phyloP scores from a whole-genome alignment of 2,797 vertebrate genomes.

The Gymnocypris eckloni region DNA sequence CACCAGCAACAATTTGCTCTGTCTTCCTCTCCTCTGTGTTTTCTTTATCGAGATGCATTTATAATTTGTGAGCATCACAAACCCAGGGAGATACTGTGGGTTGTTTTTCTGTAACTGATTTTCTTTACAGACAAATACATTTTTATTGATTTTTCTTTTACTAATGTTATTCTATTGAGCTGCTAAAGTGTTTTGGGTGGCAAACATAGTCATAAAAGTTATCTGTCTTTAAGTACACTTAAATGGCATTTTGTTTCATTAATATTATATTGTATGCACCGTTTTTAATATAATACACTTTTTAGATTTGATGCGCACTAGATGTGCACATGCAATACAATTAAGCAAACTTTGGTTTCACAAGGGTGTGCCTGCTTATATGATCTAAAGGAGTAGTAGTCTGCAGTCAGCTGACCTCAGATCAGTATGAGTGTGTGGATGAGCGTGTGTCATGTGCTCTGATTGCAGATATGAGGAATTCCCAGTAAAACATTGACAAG shows the following conservation, averaged over 20 bases:
- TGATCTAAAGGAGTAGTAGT: not conserved
- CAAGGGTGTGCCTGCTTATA: not conserved
- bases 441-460: not conserved
- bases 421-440: not conserved
- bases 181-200: not conserved
- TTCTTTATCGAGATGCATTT: slow-evolving; percentile 68
- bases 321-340: not conserved
- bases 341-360: not conserved
- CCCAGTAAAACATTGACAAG: not conserved
- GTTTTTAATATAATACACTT: not conserved
- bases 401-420: not conserved
- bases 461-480: slow-evolving; percentile 12
- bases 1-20: not conserved
- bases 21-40: slow-evolving; percentile 41
- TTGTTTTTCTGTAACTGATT: not conserved
- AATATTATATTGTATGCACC: not conserved
- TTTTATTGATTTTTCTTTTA: too few relatives aligned
- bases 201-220: too few relatives aligned
- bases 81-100: not conserved
- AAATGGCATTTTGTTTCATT: too few relatives aligned
- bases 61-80: not conserved
- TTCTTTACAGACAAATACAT: not conserved
- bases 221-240: too few relatives aligned
- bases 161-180: not conserved
- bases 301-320: not conserved